Percentiles rank a stretch among this genome's conserved stretches.
These are phyloP conservation scores for Mus minutoides DNA, from an alignment of 2,797 vertebrate genomes.

Conservation along the genomic window DNA sequence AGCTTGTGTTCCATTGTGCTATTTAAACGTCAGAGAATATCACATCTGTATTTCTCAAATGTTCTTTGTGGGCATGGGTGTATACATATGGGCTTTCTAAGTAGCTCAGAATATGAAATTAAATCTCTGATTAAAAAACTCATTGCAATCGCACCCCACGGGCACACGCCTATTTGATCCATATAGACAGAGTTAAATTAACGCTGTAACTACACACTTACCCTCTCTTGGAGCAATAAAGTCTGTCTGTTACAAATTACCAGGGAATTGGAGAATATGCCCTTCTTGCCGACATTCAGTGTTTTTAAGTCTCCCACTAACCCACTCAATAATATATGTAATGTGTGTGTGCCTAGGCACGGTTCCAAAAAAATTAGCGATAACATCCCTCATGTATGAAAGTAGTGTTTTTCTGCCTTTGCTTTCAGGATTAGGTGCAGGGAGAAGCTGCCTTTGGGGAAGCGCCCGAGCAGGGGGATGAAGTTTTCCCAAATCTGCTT, in stretches of 20 bases:
- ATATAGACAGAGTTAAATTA: slow-evolving; percentile 65
- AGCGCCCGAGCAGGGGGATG: not conserved
- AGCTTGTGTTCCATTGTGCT: not conserved
- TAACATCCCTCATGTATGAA: slow-evolving; percentile 62
- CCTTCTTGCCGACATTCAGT: not conserved
- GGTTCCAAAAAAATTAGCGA: slow-evolving; percentile 76
- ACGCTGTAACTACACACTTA: slow-evolving; percentile 46
- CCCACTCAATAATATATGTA: slow-evolving; percentile 74
- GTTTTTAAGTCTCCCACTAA: slow-evolving; percentile 62
- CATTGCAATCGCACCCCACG: slow-evolving; percentile 26
- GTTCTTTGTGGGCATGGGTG: slow-evolving; percentile 31
- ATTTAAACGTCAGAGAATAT: not conserved
- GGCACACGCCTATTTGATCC: slow-evolving; percentile 58
- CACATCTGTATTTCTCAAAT: slow-evolving; percentile 1
- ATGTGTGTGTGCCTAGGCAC: slow-evolving; percentile 74
- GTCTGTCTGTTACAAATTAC: slow-evolving; percentile 80
- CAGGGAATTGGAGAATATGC: slow-evolving; percentile 66
- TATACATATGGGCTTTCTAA: slow-evolving; percentile 38
- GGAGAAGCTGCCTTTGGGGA: not conserved
- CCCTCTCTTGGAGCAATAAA: slow-evolving; percentile 59
- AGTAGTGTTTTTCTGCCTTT: not conserved
- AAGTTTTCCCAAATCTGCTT: slow-evolving; percentile 19
- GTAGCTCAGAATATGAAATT: slow-evolving; percentile 48
- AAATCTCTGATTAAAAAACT: slow-evolving; percentile 58
- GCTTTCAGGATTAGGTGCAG: not conserved